A percentile compares a stretch with the other conserved stretches of the same genome.
Evolutionary conservation across 2,888 invertebrate genomes (phyloP).

Genomic region (Napeogenes inachia): DNA sequence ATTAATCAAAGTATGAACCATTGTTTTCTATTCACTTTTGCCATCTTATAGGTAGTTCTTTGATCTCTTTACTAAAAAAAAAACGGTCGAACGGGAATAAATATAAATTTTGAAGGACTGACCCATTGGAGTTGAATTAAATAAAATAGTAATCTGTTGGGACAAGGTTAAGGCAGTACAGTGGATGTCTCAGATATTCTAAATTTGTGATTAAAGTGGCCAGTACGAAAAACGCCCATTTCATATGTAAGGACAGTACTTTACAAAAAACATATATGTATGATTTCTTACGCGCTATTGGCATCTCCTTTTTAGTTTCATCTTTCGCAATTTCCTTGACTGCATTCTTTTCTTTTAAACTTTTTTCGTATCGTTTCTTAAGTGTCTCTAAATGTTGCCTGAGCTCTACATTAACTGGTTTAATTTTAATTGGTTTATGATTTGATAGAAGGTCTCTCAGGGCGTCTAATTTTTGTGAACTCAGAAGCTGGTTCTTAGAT

Average conservation of each 20-base stretch:
- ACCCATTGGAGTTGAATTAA: too few relatives aligned
- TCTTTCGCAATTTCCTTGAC: slow-evolving; percentile 19
- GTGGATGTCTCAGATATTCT: too few relatives aligned
- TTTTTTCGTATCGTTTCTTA: slow-evolving; percentile 56
- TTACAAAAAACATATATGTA: not conserved
- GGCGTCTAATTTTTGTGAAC: slow-evolving; percentile 70
- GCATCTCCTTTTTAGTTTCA: slow-evolving; percentile 24
- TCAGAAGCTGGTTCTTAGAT: slow-evolving; percentile 59
- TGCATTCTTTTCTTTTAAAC: slow-evolving; percentile 46
- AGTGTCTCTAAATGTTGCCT: slow-evolving; percentile 56
- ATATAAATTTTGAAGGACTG: too few relatives aligned
- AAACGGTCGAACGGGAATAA: too few relatives aligned
- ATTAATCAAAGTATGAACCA: too few relatives aligned
- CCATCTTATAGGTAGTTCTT: too few relatives aligned
- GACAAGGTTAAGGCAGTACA: too few relatives aligned
- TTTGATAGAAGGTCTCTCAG: slow-evolving; percentile 71
- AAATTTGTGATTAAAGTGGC: too few relatives aligned
- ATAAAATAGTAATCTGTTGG: too few relatives aligned
- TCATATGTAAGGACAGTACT: not conserved
- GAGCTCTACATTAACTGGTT: slow-evolving; percentile 69
- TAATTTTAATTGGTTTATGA: slow-evolving; percentile 71
- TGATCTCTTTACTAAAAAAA: too few relatives aligned
- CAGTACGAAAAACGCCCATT: too few relatives aligned
- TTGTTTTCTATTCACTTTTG: too few relatives aligned
- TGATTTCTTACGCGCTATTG: slow-evolving; percentile 11